A percentile compares a stretch with the other conserved stretches of the same genome.
Evolutionary conservation across 2,113 vertebrate species (phyloP).

Genomic region (Lagopus muta): DNA sequence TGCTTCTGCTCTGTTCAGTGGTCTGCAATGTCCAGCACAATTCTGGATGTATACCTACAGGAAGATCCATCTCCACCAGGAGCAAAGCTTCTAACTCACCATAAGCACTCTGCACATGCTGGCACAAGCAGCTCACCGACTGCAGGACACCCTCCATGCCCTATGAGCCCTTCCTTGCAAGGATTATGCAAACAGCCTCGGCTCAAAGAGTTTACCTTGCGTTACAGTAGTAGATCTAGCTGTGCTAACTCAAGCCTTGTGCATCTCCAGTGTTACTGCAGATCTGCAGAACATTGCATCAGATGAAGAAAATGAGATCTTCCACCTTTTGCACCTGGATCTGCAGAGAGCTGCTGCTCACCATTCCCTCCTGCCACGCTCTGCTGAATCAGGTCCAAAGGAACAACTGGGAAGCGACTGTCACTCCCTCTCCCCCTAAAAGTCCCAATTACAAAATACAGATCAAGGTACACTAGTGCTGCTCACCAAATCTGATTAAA

Average conservation of each 20-base stretch:
- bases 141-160: too few species aligned
- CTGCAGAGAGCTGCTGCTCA: neutral
- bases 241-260: neutral
- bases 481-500: conserved; percentile 1
- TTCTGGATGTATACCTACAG: neutral
- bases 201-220: neutral
- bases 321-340: neutral
- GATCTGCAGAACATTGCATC: neutral
- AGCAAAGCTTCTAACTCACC: neutral
- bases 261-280: neutral
- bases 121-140: neutral
- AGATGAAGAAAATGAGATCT: rapidly evolving
- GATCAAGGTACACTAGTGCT: neutral
- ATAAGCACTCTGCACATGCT: rapidly evolving
- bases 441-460: conserved; percentile 14
- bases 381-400: neutral
- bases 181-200: rapidly evolving
- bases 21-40: rapidly evolving
- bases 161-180: rapidly evolving
- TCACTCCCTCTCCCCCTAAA: neutral
- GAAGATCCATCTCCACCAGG: neutral
- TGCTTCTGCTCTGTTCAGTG: neutral
- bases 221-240: neutral
- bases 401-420: neutral
- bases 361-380: rapidly evolving